phyloP scores from a whole-genome alignment of 2,888 invertebrate species.

The Ophraella communa region DNA sequence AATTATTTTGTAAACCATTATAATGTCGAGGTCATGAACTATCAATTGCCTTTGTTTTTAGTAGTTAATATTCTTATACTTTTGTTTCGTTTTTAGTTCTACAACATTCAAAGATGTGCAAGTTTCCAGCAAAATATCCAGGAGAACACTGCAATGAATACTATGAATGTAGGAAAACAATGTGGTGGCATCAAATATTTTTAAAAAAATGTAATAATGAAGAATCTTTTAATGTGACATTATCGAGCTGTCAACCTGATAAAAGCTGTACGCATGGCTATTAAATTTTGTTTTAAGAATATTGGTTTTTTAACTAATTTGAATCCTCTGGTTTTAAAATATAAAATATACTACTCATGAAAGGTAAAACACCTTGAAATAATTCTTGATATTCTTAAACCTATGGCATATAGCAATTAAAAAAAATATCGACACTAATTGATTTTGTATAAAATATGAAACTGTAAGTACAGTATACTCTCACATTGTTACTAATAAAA shows the following conservation, averaged over 20 bases:
- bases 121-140: constrained; percentile 32
- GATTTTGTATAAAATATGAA: too few species aligned
- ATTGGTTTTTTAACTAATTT: not conserved
- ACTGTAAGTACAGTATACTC: too few species aligned
- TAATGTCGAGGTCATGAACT: too few species aligned
- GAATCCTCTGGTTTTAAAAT: not conserved
- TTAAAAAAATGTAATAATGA: constrained; percentile 31
- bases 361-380: too few species aligned
- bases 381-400: too few species aligned
- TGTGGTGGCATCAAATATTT: constrained; percentile 40
- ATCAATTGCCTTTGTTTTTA: too few species aligned
- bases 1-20: too few species aligned
- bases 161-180: constrained; percentile 36
- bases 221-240: constrained; percentile 28
- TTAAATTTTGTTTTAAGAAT: not conserved
- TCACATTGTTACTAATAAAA: too few species aligned
- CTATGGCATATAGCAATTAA: too few species aligned
- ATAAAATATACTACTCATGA: too few species aligned
- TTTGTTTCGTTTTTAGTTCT: constrained; percentile 6
- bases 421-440: too few species aligned
- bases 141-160: constrained; percentile 35
- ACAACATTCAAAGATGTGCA: constrained; percentile 26
- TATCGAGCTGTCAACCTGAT: constrained; percentile 25
- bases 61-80: not conserved
- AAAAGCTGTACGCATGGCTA: constrained; percentile 12